Percentiles rank a stretch among this genome's conserved stretches.
phyloP scores from a whole-genome alignment of 2,797 vertebrate genomes.

The Hapalemur alaotrensis region DNA sequence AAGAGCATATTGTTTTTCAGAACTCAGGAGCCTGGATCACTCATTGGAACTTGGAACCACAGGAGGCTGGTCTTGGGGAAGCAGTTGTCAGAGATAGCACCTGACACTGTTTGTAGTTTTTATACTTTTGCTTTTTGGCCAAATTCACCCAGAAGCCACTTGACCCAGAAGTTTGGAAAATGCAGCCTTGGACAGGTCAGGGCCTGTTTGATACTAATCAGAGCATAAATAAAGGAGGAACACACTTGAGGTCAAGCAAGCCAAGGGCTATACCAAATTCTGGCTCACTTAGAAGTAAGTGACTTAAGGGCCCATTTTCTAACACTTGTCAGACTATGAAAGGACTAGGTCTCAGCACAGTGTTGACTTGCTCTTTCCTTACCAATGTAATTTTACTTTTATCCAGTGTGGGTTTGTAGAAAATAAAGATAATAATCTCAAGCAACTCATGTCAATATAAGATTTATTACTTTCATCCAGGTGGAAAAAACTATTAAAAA shows the following conservation, averaged over 20 bases:
- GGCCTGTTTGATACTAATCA: neutral
- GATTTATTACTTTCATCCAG: slow-evolving; percentile 7
- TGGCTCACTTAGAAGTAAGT: neutral
- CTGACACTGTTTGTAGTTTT: neutral
- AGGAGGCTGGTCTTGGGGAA: neutral
- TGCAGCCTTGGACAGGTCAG: neutral
- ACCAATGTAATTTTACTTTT: neutral
- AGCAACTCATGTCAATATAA: neutral
- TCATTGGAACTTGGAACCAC: neutral
- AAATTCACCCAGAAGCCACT: neutral
- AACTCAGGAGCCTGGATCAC: neutral
- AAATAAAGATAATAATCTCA: neutral
- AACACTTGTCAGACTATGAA: neutral
- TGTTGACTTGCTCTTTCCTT: neutral
- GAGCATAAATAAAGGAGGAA: neutral
- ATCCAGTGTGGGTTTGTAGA: neutral
- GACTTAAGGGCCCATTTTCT: neutral
- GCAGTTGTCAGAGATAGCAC: neutral
- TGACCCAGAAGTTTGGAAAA: neutral
- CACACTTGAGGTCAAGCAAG: neutral
- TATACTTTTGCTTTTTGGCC: neutral
- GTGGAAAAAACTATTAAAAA: neutral
- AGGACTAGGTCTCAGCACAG: neutral
- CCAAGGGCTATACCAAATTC: neutral
- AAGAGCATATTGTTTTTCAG: neutral